These are phyloP conservation scores for Paratilapia polleni DNA, from an alignment of 2,113 vertebrate genomes.

Conservation along the genomic window DNA sequence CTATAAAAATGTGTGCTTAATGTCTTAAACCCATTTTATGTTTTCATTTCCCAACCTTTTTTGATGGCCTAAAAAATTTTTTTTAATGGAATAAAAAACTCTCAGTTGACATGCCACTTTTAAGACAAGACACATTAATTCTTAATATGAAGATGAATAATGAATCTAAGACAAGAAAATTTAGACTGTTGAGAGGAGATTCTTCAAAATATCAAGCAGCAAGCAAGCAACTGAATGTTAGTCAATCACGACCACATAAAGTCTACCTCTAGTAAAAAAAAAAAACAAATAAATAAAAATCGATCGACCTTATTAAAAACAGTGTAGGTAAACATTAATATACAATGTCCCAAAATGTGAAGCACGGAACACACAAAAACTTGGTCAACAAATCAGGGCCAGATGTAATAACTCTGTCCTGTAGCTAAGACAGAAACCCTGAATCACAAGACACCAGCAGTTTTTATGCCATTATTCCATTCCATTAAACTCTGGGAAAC, in stretches of 20 bases:
- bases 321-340: not conserved
- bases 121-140: not conserved
- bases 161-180: not conserved
- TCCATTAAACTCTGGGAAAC: slow-evolving; percentile 64
- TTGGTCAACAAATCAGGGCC: slow-evolving; percentile 14
- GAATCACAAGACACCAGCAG: slow-evolving; percentile 17
- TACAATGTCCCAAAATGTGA: not conserved
- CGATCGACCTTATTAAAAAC: not conserved
- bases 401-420: not conserved
- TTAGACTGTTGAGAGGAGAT: not conserved
- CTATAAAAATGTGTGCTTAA: not conserved
- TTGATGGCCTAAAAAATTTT: not conserved
- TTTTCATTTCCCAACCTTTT: not conserved
- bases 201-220: not conserved
- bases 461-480: slow-evolving; percentile 67
- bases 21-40: not conserved
- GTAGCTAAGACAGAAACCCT: slow-evolving; percentile 15
- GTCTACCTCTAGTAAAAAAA: not conserved
- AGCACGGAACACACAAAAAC: not conserved
- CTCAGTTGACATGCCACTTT: not conserved
- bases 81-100: not conserved
- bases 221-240: not conserved
- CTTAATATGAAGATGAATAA: not conserved
- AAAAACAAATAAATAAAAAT: not conserved
- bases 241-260: not conserved